Evolutionary conservation across 2,888 invertebrate genomes (phyloP).

Genomic region (Stenodera caucasica): DNA sequence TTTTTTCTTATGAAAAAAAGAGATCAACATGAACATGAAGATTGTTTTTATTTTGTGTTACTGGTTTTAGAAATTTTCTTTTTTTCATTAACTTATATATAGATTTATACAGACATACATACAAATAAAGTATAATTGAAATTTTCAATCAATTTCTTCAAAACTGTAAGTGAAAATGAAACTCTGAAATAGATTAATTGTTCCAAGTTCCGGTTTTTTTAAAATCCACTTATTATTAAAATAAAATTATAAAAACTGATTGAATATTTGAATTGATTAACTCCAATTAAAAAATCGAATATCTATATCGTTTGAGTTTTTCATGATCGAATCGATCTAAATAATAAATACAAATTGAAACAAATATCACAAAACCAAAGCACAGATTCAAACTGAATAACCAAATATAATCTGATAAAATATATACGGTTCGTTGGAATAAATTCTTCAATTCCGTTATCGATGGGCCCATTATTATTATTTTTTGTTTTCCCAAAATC

Average conservation of each 20-base stretch:
- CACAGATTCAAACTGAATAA: slow-evolving; percentile 19
- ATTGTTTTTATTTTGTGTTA: too few species aligned
- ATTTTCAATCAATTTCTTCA: slow-evolving; percentile 15
- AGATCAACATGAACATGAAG: too few species aligned
- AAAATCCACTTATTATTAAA: not conserved
- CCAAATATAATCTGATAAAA: too few species aligned
- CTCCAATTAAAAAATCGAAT: slow-evolving; percentile 16
- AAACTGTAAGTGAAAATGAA: slow-evolving; percentile 4
- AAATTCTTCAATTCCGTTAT: too few species aligned
- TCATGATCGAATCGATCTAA: slow-evolving; percentile 14
- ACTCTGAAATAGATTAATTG: not conserved
- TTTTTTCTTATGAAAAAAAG: too few species aligned
- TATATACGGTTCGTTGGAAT: too few species aligned
- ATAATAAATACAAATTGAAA: slow-evolving; percentile 17
- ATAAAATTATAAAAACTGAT: not conserved
- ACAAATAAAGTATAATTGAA: too few species aligned
- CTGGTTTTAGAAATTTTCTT: too few species aligned
- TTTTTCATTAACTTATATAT: too few species aligned
- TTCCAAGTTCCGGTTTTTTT: not conserved
- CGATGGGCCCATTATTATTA: too few species aligned
- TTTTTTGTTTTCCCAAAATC: too few species aligned
- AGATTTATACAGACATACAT: too few species aligned
- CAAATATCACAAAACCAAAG: slow-evolving; percentile 19
- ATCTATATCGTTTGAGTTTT: slow-evolving; percentile 8
- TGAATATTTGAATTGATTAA: not conserved